Conservation (phyloP, 2,888 invertebrate genomes). For the Tillus elongatus region DNA sequence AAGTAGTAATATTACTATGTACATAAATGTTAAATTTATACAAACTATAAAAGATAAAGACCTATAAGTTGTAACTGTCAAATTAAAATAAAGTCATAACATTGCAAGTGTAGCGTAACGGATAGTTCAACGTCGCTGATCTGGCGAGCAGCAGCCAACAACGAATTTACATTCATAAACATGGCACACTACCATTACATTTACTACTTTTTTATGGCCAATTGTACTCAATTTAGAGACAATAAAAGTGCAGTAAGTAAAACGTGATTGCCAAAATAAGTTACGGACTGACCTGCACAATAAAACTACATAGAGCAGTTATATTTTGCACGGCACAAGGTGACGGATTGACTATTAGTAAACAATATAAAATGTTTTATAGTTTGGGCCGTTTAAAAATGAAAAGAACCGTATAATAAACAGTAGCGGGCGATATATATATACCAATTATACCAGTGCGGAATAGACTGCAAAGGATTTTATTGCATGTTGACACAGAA, state of each 20-base stretch:
- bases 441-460: background rate
- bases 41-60: too few species aligned
- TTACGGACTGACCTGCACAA: background rate
- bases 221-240: slow-evolving; percentile 3
- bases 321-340: background rate
- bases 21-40: too few species aligned
- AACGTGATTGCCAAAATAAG: slow-evolving; percentile 3
- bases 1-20: too few species aligned
- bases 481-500: slow-evolving; percentile 21
- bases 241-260: slow-evolving; percentile 1
- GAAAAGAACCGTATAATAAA: too few species aligned
- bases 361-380: background rate
- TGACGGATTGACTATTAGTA: background rate
- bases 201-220: slow-evolving; percentile 3
- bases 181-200: background rate
- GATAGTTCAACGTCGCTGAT: too few species aligned
- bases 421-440: too few species aligned
- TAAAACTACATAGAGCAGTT: too few species aligned
- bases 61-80: too few species aligned
- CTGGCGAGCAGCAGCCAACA: too few species aligned
- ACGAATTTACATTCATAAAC: slow-evolving; percentile 1
- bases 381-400: too few species aligned
- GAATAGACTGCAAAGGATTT: slow-evolving; percentile 14
- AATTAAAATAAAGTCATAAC: too few species aligned
- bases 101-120: too few species aligned